Evolutionary conservation across 2,113 vertebrate species (phyloP).

Genomic region (Mus musculus): GRCm39 chr16:20351001-20351500

Average conservation of each 20-base stretch:
- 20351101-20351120: slow-evolving; percentile 76
- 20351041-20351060: slow-evolving; percentile 93
- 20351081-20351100: slow-evolving; percentile 80
- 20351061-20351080: slow-evolving; percentile 87
- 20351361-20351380: not conserved
- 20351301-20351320: no score
- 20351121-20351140: slow-evolving; percentile 68
- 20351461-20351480: not conserved
- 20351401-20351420: no score
- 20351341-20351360: not conserved
- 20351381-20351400: no score
- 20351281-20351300: no score
- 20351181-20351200: slow-evolving; percentile 36
- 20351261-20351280: not conserved
- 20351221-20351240: slow-evolving; percentile 37
- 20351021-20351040: slow-evolving; percentile 91
- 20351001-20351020: slow-evolving; percentile 83
- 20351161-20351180: slow-evolving; percentile 35
- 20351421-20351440: no score
- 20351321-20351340: no score
- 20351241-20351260: not conserved
- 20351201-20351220: not conserved
- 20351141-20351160: slow-evolving; percentile 70
- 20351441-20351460: not conserved
- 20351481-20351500: slow-evolving; percentile 73